Base-by-base conservation (phyloP, 2,888 invertebrate genomes). In the Gortyna flavago region DNA sequence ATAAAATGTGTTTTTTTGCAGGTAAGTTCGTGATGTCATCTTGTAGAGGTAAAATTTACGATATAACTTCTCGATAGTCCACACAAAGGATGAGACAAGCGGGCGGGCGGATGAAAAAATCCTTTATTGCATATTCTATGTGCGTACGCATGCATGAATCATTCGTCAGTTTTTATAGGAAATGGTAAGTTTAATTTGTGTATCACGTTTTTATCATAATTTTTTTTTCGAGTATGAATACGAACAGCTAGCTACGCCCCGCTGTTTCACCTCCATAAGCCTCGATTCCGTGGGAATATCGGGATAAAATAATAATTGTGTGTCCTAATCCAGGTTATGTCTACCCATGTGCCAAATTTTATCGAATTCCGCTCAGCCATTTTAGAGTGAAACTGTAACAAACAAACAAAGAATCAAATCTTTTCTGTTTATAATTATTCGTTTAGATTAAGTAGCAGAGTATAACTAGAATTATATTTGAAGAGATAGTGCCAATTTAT, bases 11-110 rank as follows among this genome's bases (percentile, higher is more conserved):
- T 66, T 61, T 76, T 90, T 86, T 90, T 90, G 72, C 92, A 92
- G 92, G 92, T 92, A 92, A 84, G 89, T 76, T 79, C 78, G 78
- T 72, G 89, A 89, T 89, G 88, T 80, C 86, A 91, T 91, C 89
- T 64, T 21, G 72, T 77, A 48, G 70, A 88, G 85, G 86, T 88
- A 88, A 81, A 85, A 88, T 88, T 89, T 89, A 90, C 79, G 87
- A 84, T 80, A 85, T 78, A 81, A 80, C 59, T 87, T 90, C 86
- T 87, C 78, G 86, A 85, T 84, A 79, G 83, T 67, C 67, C 3
- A 62, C 57, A 77, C 70, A 89, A 85, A 83, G 72, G 74, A 79
- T 59, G 41, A 67, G 32, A 32, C 51, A 72, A 48, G 68, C 48
- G 25, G 48, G 68, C 48, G 25, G 48, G 21, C 8, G 32, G n/a